Evolutionary conservation across 2,888 invertebrate genomes (phyloP), one percentile per base, ranked within the genome.

Genomic region (Julus scandinavius): DNA sequence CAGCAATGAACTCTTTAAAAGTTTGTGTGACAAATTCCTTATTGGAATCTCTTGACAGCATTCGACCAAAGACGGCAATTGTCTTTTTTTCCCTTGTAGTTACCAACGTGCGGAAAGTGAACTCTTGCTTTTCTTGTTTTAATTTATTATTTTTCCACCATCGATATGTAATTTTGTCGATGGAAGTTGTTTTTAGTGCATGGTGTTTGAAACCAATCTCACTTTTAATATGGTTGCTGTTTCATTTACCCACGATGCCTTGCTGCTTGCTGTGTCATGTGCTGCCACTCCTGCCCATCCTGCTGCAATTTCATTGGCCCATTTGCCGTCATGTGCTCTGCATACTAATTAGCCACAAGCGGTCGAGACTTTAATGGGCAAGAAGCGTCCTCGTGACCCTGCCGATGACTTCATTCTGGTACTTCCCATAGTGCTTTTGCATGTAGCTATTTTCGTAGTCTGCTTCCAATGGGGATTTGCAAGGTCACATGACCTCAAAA

Each of bases 381-480:
- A 97, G 96, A 97, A 97, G 95, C 97, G 97, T 94, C 96, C 97
- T 95, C 96, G 95, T 92, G 95, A 95, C 94, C 94, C 94, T 93
- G 95, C 95, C 94, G 96, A 96, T 94, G 96, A 96, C 94, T 95
- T 96, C 94, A 95, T 97, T 96, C 97, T 98, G 97, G 97, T 98
- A 87, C 84, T 86, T 89, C 85, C 90, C 89, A 89, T 90, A 90
- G 90, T 90, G 90, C 90, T 90, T 90, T 91, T 92, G 92, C 92
- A 92, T 92, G 92, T 92, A 92, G 92, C 91, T 91, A 84, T 88
- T 88, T 89, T 86, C 85, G 58, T 89, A 88, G 88, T 90, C 89
- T 90, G 90, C 90, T 90, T 90, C 90, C 90, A 87, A 90, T 91
- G 88, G 90, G 83, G 41, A 88, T 86, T 88, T 91, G 92, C 92